phyloP scores from a whole-genome alignment of 2,113 vertebrate species.

The Axis porcinus region DNA sequence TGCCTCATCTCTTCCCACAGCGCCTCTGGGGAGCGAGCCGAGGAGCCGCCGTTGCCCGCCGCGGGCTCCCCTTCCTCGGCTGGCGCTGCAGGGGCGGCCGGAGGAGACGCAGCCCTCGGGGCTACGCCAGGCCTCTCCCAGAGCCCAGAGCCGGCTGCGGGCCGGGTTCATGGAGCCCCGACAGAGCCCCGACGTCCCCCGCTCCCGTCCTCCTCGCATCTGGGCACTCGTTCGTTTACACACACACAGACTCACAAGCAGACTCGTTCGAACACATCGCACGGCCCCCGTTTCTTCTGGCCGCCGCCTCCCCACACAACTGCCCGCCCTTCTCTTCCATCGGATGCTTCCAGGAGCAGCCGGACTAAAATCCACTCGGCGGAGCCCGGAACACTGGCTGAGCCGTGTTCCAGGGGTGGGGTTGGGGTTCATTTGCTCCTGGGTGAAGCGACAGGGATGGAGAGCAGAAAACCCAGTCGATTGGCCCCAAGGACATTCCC shows the following conservation, averaged over 20 bases:
- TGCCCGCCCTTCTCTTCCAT: background rate
- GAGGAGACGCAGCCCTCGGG: rapidly evolving
- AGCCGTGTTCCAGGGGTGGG: background rate
- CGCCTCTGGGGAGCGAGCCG: background rate
- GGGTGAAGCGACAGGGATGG: rapidly evolving
- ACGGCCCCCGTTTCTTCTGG: rapidly evolving
- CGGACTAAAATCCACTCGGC: background rate
- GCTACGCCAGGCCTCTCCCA: background rate
- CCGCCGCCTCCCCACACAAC: rapidly evolving
- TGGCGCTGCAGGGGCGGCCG: rapidly evolving
- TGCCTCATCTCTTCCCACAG: background rate
- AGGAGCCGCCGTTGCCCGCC: background rate
- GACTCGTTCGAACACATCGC: background rate
- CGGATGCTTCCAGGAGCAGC: rapidly evolving
- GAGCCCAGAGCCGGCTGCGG: background rate
- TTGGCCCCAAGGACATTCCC: background rate
- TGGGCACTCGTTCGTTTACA: rapidly evolving
- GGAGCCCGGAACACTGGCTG: background rate
- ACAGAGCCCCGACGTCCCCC: rapidly evolving
- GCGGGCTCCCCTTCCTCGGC: background rate
- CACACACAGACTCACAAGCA: background rate
- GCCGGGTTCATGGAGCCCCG: rapidly evolving
- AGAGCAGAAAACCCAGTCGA: background rate
- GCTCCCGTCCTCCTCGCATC: rapidly evolving
- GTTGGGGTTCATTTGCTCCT: no score